Conservation (phyloP, 1,140 invertebrate genomes). For the Eulimnadia texana region DNA sequence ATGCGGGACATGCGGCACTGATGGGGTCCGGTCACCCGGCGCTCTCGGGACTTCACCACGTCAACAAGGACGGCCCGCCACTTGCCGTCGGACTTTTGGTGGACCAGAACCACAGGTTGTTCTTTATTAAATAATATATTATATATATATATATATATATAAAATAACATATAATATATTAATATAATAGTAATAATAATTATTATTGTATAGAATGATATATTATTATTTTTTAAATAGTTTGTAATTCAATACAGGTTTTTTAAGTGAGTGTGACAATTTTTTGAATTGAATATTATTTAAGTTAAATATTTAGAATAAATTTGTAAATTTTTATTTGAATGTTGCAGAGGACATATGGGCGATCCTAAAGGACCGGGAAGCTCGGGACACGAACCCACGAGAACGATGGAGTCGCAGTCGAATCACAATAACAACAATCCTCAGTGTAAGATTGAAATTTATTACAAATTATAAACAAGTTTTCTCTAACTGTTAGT, state of each 20-base stretch:
- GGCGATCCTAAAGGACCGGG: slow-evolving; percentile 5
- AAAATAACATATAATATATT: no score
- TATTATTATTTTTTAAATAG: no score
- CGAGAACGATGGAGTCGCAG: slow-evolving; percentile 1
- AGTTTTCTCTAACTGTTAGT: no score
- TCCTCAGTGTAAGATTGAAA: neutral
- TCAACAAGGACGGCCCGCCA: slow-evolving; percentile 10
- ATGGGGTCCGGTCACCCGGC: slow-evolving; percentile 16
- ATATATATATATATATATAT: neutral
- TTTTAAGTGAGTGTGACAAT: no score
- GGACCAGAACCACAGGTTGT: slow-evolving; percentile 16
- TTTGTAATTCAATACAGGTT: no score
- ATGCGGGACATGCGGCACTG: slow-evolving; percentile 10
- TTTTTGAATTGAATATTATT: no score
- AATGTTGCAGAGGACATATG: no score
- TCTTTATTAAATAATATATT: neutral
- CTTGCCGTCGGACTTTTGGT: slow-evolving; percentile 13
- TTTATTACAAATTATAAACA: no score
- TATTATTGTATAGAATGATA: no score
- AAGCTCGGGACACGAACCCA: neutral
- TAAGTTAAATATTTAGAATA: no score
- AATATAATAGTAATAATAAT: no score
- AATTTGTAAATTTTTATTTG: no score
- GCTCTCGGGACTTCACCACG: slow-evolving; percentile 5
- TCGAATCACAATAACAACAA: slow-evolving; percentile 1